Evolutionary conservation across 2,797 vertebrate genomes (phyloP).

Genomic region (Epinephelus awoara): DNA sequence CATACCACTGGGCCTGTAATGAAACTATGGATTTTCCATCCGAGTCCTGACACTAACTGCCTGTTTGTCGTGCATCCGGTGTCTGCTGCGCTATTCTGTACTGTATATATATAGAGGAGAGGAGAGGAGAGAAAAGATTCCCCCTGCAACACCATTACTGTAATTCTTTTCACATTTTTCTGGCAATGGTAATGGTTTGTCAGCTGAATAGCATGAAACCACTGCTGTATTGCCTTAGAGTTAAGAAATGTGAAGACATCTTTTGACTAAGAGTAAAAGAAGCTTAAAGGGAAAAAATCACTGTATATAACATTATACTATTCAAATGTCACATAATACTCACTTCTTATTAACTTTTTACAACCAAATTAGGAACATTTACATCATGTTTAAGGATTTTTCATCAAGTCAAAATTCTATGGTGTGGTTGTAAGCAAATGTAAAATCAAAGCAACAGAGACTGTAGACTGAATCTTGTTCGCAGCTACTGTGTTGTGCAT

Average conservation of each 20-base stretch:
- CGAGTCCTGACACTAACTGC: slow-evolving; percentile 75
- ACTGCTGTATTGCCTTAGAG: slow-evolving; percentile 14
- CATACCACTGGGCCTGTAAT: slow-evolving; percentile 82
- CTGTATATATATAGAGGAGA: slow-evolving; percentile 24
- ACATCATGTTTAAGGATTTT: background rate
- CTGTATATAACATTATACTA: background rate
- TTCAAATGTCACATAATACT: background rate
- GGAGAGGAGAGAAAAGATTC: slow-evolving; percentile 23
- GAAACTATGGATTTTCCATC: slow-evolving; percentile 87
- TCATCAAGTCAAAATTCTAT: background rate
- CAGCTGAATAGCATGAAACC: slow-evolving; percentile 38
- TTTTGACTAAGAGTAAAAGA: slow-evolving; percentile 3
- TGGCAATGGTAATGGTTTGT: slow-evolving; percentile 28
- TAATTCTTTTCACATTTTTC: slow-evolving; percentile 55
- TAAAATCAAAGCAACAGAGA: slow-evolving; percentile 32
- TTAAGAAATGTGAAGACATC: background rate
- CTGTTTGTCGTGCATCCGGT: slow-evolving; percentile 74
- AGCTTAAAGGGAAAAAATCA: background rate
- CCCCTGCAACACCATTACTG: slow-evolving; percentile 27
- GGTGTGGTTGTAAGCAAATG: slow-evolving; percentile 27
- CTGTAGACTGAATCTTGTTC: slow-evolving; percentile 29
- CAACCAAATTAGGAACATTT: background rate
- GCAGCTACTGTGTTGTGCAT: slow-evolving; percentile 27
- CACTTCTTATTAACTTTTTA: background rate
- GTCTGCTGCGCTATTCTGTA: slow-evolving; percentile 56